Percentiles rank a stretch among this genome's conserved stretches.
Evolutionary conservation across 2,888 invertebrate species (phyloP).

Genomic region (Lithosia quadra): DNA sequence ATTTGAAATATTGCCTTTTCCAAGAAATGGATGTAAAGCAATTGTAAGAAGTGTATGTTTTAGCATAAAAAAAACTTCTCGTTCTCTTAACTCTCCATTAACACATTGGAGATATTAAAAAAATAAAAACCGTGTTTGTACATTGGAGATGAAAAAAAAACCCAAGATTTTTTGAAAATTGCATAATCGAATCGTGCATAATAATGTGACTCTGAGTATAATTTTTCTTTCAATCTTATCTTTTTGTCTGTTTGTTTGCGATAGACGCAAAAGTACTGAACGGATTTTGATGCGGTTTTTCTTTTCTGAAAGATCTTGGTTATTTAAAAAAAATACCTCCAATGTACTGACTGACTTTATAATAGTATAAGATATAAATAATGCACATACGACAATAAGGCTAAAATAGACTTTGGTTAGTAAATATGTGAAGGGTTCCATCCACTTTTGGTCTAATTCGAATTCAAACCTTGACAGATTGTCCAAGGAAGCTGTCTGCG

Average conservation of each 20-base stretch:
- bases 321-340: no score
- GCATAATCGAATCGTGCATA: no score
- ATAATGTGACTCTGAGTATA: no score
- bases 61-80: not conserved
- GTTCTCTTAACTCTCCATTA: not conserved
- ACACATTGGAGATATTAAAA: not conserved
- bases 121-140: not conserved
- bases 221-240: no score
- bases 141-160: no score
- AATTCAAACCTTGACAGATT: not conserved
- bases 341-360: no score
- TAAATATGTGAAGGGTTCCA: not conserved
- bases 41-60: slow-evolving; percentile 27
- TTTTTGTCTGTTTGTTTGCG: no score
- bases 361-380: no score
- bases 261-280: no score
- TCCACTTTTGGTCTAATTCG: not conserved
- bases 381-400: no score
- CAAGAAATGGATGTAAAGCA: slow-evolving; percentile 44
- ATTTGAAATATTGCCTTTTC: slow-evolving; percentile 62
- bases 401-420: not conserved
- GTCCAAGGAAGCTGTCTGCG: not conserved
- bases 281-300: no score
- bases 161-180: not conserved
- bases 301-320: no score